Evolutionary conservation across 2,113 vertebrate species (phyloP).

Genomic region (Ibidorhyncha struthersii): DNA sequence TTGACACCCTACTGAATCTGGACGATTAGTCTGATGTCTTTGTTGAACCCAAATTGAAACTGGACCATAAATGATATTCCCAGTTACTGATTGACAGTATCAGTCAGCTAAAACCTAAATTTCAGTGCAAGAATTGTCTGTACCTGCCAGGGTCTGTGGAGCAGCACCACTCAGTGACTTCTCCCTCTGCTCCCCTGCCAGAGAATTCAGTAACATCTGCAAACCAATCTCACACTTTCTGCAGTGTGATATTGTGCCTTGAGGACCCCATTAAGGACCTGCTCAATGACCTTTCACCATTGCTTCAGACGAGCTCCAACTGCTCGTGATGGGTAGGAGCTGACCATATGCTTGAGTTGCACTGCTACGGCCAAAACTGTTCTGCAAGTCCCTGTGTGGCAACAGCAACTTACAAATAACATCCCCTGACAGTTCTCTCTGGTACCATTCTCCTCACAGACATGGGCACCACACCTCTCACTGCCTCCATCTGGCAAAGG

Average conservation of each 20-base stretch:
- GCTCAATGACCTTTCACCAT: neutral
- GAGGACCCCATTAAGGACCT: neutral
- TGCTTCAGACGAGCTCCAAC: neutral
- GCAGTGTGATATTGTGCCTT: neutral
- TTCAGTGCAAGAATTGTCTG: neutral
- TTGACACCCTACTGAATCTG: neutral
- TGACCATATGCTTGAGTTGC: neutral
- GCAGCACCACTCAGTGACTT: neutral
- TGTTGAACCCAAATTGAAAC: neutral
- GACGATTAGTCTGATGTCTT: neutral
- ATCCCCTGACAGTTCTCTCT: neutral
- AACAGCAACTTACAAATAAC: neutral
- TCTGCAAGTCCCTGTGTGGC: fast-evolving
- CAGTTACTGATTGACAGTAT: neutral
- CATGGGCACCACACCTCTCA: neutral
- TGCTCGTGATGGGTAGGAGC: fast-evolving
- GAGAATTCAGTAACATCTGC: neutral
- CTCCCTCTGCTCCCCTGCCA: neutral
- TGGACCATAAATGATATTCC: neutral
- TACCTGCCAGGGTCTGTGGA: neutral
- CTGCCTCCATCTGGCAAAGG: neutral
- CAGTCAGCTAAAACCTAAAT: neutral
- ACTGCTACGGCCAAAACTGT: fast-evolving
- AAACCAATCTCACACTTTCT: neutral
- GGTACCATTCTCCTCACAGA: neutral